Evolutionary conservation across 2,888 invertebrate genomes (phyloP).

Genomic region (Mimachlamys varia): DNA sequence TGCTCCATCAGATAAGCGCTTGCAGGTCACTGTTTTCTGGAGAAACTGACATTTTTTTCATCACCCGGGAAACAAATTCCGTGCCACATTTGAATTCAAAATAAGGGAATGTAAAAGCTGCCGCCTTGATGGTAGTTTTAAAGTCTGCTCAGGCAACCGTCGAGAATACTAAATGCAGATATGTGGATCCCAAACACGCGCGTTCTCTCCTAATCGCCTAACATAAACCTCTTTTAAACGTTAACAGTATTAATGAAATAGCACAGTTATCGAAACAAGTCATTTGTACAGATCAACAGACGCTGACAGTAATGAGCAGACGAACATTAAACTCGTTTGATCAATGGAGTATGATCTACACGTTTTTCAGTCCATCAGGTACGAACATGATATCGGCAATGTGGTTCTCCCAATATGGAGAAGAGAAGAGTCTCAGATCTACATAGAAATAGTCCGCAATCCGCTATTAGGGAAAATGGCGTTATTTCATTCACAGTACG

Average conservation of each 20-base stretch:
- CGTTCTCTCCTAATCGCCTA: neutral
- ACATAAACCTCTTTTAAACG: neutral
- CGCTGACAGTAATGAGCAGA: neutral
- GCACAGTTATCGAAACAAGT: neutral
- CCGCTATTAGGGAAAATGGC: too few relatives aligned
- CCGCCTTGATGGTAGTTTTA: neutral
- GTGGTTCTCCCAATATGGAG: neutral
- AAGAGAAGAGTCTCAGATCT: too few relatives aligned
- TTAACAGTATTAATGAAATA: neutral
- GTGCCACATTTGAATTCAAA: neutral
- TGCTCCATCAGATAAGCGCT: too few relatives aligned
- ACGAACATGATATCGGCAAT: neutral
- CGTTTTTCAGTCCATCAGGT: constrained; percentile 5
- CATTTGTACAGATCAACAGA: neutral
- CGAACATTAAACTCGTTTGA: neutral
- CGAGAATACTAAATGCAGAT: too few relatives aligned
- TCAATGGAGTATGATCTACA: neutral
- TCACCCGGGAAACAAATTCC: neutral
- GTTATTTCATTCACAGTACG: neutral
- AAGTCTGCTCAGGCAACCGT: too few relatives aligned
- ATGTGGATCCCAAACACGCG: neutral
- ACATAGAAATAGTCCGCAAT: too few relatives aligned
- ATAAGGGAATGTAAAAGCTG: neutral
- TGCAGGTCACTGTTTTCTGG: too few relatives aligned
- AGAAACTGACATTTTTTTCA: too few relatives aligned